A percentile compares a stretch with the other conserved stretches of the same genome.
These are phyloP conservation scores for Oceanodroma tethys DNA, from an alignment of 2,113 vertebrate species.

Conservation along the genomic window DNA sequence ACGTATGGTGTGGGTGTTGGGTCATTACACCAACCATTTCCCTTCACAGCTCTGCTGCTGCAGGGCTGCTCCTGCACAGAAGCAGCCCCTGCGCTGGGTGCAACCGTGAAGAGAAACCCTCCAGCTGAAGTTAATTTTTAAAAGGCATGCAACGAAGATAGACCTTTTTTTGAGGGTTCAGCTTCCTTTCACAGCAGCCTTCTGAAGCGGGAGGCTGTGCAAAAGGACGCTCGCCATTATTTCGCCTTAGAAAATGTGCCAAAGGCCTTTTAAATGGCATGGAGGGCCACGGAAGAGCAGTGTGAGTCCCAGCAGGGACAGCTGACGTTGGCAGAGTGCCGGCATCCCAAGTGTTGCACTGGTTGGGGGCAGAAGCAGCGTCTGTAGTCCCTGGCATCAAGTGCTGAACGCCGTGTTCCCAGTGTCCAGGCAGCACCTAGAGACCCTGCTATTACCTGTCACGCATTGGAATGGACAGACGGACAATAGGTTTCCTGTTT, in stretches of 20 bases:
- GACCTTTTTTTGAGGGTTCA: background rate
- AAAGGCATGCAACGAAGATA: rapidly evolving
- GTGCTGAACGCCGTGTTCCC: background rate
- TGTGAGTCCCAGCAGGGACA: background rate
- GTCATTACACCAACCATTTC: rapidly evolving
- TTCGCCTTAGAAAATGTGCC: background rate
- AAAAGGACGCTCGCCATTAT: rapidly evolving
- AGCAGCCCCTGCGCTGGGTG: background rate
- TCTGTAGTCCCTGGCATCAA: rapidly evolving
- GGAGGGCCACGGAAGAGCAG: rapidly evolving
- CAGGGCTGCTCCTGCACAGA: background rate
- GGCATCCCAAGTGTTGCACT: background rate
- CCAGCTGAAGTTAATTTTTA: background rate
- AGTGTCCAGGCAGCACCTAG: background rate
- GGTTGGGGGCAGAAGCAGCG: background rate
- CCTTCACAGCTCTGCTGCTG: background rate
- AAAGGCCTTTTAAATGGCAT: background rate
- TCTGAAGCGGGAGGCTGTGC: rapidly evolving
- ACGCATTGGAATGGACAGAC: background rate
- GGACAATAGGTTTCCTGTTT: rapidly evolving
- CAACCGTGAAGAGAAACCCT: background rate
- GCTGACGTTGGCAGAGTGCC: rapidly evolving
- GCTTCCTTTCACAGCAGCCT: background rate
- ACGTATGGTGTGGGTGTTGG: rapidly evolving
- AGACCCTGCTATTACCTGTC: background rate